Percentiles rank a stretch among this genome's conserved stretches.
Evolutionary conservation across 2,797 vertebrate genomes (phyloP).

Genomic region (Austrolebias charrua): DNA sequence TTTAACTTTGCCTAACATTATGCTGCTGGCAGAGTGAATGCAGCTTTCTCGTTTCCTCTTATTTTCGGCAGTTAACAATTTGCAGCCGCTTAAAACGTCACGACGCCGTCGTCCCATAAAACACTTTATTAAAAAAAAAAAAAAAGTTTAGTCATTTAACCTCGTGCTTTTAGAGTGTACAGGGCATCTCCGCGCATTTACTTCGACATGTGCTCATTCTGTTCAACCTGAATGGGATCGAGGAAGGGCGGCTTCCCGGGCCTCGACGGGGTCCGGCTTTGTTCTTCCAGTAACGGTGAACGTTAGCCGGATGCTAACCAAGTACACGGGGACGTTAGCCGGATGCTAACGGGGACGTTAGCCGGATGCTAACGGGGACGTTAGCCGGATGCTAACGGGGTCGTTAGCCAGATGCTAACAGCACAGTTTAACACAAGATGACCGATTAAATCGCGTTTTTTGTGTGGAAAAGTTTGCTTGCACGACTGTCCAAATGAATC

Average conservation of each 20-base stretch:
- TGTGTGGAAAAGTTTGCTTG: too few relatives aligned
- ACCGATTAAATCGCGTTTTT: not conserved
- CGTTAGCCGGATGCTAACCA: slow-evolving; percentile 35
- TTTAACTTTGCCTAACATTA: accelerated
- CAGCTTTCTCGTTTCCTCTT: accelerated
- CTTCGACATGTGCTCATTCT: accelerated
- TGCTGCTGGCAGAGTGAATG: accelerated
- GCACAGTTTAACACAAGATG: not conserved
- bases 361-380: slow-evolving; percentile 38
- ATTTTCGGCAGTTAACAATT: not conserved
- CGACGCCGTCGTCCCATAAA: not conserved
- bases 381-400: too few relatives aligned
- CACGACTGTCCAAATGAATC: too few relatives aligned
- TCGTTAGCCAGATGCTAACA: too few relatives aligned
- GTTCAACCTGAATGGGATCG: accelerated
- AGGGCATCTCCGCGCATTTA: not conserved
- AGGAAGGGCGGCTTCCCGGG: slow-evolving; percentile 17
- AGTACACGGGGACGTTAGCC: too few relatives aligned
- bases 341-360: slow-evolving; percentile 39
- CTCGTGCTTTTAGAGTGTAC: not conserved
- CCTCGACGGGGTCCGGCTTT: slow-evolving; percentile 51
- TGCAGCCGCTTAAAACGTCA: slow-evolving; percentile 1
- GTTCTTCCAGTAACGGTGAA: slow-evolving; percentile 47
- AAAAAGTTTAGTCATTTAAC: too few relatives aligned
- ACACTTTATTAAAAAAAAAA: not conserved